phyloP scores from a whole-genome alignment of 92 coral and sea anemone genomes.

The Epizoanthus ramosus region DNA sequence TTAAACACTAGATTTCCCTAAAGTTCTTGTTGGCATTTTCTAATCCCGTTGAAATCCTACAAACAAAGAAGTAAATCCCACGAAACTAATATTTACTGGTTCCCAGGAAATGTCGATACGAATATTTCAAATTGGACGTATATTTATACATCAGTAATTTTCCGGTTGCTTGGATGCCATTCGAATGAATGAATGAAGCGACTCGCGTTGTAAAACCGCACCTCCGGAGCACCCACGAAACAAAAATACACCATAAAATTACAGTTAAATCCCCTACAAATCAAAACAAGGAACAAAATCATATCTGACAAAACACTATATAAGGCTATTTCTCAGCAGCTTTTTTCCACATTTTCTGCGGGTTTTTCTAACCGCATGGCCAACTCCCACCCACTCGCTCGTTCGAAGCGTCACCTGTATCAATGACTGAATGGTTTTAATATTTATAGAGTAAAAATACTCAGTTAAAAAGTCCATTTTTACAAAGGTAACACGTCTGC shows the following conservation, averaged over 20 bases:
- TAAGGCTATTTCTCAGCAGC: not conserved
- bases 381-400: constrained; percentile 35
- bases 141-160: not conserved
- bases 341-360: not conserved
- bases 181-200: not conserved
- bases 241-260: not conserved
- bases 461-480: not conserved
- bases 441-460: constrained; percentile 39
- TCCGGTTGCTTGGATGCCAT: not conserved
- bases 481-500: not conserved
- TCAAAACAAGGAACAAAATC: not conserved
- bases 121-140: not conserved
- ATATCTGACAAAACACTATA: not conserved
- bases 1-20: not conserved
- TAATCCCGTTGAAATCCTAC: not conserved
- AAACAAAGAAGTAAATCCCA: constrained; percentile 1
- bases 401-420: constrained; percentile 10
- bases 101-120: not conserved
- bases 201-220: not conserved
- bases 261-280: not conserved
- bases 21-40: not conserved
- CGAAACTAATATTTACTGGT: not conserved
- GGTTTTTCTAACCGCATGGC: constrained; percentile 4
- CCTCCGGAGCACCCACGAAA: not conserved
- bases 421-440: constrained; percentile 24